Conservation (phyloP, 2,113 vertebrate species). For the Pterocles orientalis region DNA sequence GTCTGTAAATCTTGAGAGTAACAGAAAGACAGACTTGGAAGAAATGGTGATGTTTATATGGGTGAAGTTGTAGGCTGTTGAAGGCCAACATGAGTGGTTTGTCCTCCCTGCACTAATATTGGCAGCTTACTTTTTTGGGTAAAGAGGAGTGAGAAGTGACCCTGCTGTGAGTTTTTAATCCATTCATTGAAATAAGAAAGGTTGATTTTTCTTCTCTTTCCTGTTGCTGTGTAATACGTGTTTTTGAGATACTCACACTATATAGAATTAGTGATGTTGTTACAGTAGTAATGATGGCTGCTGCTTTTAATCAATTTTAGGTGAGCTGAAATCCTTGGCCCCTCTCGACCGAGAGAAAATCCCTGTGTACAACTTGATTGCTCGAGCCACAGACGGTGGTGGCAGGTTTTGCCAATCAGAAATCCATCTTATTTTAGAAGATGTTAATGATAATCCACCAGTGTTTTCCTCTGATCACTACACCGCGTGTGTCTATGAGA, state of each 20-base stretch:
- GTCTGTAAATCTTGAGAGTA: not conserved
- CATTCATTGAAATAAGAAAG: not conserved
- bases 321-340: conserved; percentile 87
- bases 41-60: not conserved
- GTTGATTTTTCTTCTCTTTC: not conserved
- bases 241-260: not conserved
- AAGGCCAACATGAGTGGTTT: not conserved
- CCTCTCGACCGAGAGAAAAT: conserved; percentile 87
- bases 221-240: not conserved
- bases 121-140: not conserved
- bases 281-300: not conserved
- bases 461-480: conserved; percentile 86
- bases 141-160: not conserved
- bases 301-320: conserved; percentile 73
- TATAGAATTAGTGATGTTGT: not conserved
- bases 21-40: not conserved
- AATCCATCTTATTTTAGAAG: conserved; percentile 84
- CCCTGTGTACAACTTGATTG: conserved; percentile 83
- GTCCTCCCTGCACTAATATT: not conserved
- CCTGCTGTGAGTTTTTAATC: not conserved
- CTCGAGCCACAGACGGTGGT: conserved; percentile 89
- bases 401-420: conserved; percentile 88
- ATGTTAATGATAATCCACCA: conserved; percentile 95
- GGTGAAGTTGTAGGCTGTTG: not conserved
- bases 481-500: conserved; percentile 89